Base-by-base conservation (phyloP, 2,113 vertebrate species). In the Strix uralensis region DNA sequence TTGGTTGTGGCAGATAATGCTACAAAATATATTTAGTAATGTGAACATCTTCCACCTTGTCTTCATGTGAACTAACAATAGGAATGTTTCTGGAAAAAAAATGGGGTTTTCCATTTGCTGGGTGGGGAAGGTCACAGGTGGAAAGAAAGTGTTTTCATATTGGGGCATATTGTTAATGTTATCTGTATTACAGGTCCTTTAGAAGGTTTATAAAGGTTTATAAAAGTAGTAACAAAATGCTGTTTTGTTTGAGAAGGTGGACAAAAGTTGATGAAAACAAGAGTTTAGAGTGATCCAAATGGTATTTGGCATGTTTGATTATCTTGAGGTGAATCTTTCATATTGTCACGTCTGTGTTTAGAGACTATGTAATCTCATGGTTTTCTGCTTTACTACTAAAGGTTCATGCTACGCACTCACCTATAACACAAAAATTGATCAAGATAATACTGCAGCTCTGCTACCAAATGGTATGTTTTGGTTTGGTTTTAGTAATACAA, bases 371-470 rank as follows among this genome's bases (percentile, higher is more conserved):
- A 58, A 93, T 82, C 52, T 93, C 44, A 27, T 58, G 27, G 13
- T 38, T 88, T 88, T 97, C 72, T 98, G 52, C 36, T 90, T 88
- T 88, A 3, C 40, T 61, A 5, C 97, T 97, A 9, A 90, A 99
- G 99, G 99, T 47, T 96, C 96, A 2, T 98, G 98, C 94, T 99
- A 97, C 1, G 99, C 98, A 3, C 95, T 99, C 30, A 98, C 98
- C 2, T 98, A 98, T 92, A 98, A 98, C 90, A 99, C 98, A 92
- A 98, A 93, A 84, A 98, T 99, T 14, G 99, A 99, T 83, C 98
- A 99, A 97, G 99, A 99, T 72, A 99, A 98, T 91, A 93, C 98
- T 49, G 97, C 98, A 17, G 99, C 99, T 71, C 87, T 99, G 75
- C 98, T 98, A 55, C 98, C 99, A 67, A 98, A 98, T 23, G 99